Percentiles rank a stretch among this genome's conserved stretches.
Conservation (phyloP, 2,113 vertebrate species). For the Chionomys nivalis region DNA sequence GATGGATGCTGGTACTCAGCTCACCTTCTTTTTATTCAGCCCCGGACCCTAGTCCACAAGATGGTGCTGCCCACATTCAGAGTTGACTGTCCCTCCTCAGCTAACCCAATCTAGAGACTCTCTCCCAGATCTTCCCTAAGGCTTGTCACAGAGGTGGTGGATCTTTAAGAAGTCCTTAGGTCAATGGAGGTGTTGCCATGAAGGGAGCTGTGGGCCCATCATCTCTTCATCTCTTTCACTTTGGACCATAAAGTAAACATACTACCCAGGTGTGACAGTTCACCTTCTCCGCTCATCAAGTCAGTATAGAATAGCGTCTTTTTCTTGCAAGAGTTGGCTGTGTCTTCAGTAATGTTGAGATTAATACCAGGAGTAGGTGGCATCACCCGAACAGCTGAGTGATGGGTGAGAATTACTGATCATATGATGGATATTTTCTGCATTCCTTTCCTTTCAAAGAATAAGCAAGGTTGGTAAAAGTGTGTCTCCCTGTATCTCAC, state of each 20-base stretch:
- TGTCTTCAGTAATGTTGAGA: neutral
- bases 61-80: neutral
- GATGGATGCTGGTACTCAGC: neutral
- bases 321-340: neutral
- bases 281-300: neutral
- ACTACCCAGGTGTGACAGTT: neutral
- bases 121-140: neutral
- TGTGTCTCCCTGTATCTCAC: neutral
- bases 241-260: neutral
- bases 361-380: neutral
- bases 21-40: neutral
- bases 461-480: neutral
- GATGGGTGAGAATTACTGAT: neutral
- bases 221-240: neutral
- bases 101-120: neutral
- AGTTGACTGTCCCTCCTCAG: neutral
- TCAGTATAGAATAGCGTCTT: neutral
- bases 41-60: neutral
- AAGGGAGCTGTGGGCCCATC: neutral
- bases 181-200: neutral
- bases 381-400: neutral
- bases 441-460: fast-evolving
- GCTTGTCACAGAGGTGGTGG: neutral
- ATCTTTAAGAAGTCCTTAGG: neutral
- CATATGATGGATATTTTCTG: neutral